Conservation (phyloP, 1,140 invertebrate species). For the Calliopsis andreniformis region DNA sequence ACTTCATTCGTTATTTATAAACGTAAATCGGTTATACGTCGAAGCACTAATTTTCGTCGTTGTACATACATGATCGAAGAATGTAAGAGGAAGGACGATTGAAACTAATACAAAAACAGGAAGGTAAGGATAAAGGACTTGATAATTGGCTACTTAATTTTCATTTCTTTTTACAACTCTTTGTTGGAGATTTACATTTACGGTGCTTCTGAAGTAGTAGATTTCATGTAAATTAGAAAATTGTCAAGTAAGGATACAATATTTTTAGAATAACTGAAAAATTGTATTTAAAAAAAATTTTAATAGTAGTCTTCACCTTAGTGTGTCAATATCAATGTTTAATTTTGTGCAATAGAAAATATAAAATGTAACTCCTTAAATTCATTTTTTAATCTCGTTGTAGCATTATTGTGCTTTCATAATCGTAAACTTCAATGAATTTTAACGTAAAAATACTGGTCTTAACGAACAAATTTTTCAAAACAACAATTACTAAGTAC, state of each 20-base stretch:
- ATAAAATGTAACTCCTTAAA: no score
- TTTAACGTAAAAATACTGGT: background rate
- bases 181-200: background rate
- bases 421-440: background rate
- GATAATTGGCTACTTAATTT: slow-evolving; percentile 16
- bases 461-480: background rate
- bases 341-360: no score
- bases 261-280: background rate
- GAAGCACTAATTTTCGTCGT: slow-evolving; percentile 15
- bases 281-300: no score
- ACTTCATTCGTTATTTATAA: background rate
- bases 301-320: background rate
- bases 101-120: slow-evolving; percentile 10
- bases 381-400: no score
- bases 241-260: background rate
- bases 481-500: background rate
- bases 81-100: slow-evolving; percentile 5
- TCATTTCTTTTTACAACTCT: background rate
- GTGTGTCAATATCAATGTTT: no score
- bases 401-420: no score
- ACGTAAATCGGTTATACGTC: background rate
- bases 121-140: slow-evolving; percentile 29
- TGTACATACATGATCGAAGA: slow-evolving; percentile 14
- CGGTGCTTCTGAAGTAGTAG: background rate
- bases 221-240: background rate